Conservation (phyloP, 2,888 invertebrate species). For the Tenthredo distinguenda region DNA sequence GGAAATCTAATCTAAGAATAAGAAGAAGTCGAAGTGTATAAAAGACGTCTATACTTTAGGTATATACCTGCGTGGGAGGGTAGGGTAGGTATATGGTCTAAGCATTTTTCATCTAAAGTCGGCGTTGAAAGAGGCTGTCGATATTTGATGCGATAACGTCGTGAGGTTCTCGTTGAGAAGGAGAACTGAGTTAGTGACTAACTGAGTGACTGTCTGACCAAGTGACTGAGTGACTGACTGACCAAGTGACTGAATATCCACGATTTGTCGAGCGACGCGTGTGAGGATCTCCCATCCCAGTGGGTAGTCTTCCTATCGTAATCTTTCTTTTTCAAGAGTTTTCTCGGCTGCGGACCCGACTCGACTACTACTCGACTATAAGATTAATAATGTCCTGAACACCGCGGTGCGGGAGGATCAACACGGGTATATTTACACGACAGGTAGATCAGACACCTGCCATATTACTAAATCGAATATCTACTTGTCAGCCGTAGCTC, state of each 20-base stretch:
- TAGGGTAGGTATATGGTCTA: neutral
- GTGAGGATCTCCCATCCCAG: conserved; percentile 40
- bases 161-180: conserved; percentile 51
- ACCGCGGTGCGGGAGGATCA: neutral
- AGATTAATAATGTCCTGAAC: conserved; percentile 43
- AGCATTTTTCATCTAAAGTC: conserved; percentile 18
- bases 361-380: conserved; percentile 8
- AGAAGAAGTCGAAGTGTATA: neutral
- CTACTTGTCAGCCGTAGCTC: conserved; percentile 18
- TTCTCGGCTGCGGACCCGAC: neutral
- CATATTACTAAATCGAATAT: conserved; percentile 31
- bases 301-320: conserved; percentile 41
- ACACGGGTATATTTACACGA: conserved; percentile 8
- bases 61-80: neutral
- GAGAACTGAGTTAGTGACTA: conserved; percentile 34
- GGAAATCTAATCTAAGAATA: neutral
- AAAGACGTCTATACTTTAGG: neutral
- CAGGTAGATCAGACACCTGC: conserved; percentile 48
- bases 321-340: conserved; percentile 37
- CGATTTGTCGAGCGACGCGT: conserved; percentile 45
- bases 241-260: conserved; percentile 56
- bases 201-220: conserved; percentile 56
- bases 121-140: conserved; percentile 74
- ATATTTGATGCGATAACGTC: conserved; percentile 76
- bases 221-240: conserved; percentile 68